Evolutionary conservation across 2,113 vertebrate species (phyloP), one percentile per base, ranked within the genome.

Genomic region (Xiphophorus hellerii): DNA sequence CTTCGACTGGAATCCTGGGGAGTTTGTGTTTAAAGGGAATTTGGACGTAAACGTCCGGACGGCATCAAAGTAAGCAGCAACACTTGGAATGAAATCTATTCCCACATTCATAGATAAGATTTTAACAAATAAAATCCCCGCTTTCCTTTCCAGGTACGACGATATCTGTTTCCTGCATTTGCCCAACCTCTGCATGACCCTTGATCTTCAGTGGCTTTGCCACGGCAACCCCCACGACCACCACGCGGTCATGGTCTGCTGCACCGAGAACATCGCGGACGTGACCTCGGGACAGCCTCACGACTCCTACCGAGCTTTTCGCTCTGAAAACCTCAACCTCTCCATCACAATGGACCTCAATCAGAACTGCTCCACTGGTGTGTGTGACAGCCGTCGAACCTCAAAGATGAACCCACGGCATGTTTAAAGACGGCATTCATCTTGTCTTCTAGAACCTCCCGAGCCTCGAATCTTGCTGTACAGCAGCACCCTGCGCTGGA

Each of bases 401-500:
- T 58, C 25, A 11, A n/a, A 58, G 51, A 25, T 7, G 25, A 58
- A 58, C 5, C 44, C 5, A 20, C 8, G 10, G 51, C 10, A n/a
- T 58, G 51, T 58, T 37, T n/a, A 25, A 58, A 58, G 20, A 25
- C 22, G 25, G 2, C 51, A 58, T 62, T 14, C 51, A 0, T 35
- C 8, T 74, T 8, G 31, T 66, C 51, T 61, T 69, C 12, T 82
- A 99, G 98, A 96, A 61, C 87, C 92, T 13, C 94, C 90, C 60
- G 95, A 97, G 92, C 98, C 97, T 29, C 95, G 94, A 88, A 97
- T 99, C 88, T 94, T 99, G 81, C 93, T 99, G 60, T 99, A 99
- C 84, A 99, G 98, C 93, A 99, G 96, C 93, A 99, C 98, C 1
- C 92, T 99, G 73, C 98, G 98, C 71, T 99, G 98, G 98, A 99